Evolutionary conservation across 2,113 vertebrate species (phyloP).

Genomic region (Corythoichthys intestinalis): DNA sequence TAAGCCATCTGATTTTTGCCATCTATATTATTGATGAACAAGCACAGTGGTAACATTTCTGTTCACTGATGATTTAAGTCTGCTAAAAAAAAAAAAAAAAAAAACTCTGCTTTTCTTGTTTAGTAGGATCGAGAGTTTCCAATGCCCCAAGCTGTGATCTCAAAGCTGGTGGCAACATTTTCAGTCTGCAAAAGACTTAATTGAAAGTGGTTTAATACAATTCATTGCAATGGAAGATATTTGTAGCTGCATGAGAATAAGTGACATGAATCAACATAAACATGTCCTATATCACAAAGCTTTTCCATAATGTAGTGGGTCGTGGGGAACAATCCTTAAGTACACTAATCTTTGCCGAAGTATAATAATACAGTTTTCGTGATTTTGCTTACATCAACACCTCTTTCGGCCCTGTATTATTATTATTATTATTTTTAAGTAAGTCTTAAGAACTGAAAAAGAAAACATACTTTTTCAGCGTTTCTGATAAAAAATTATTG

Average conservation of each 20-base stretch:
- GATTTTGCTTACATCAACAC: too few relatives aligned
- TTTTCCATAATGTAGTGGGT: not conserved
- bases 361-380: too few relatives aligned
- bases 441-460: too few relatives aligned
- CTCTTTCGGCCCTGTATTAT: too few relatives aligned
- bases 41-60: constrained; percentile 8
- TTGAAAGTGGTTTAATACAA: constrained; percentile 13
- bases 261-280: not conserved
- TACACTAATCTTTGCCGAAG: too few relatives aligned
- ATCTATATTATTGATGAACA: not conserved
- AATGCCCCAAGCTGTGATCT: constrained; percentile 38
- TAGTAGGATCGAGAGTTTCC: constrained; percentile 40
- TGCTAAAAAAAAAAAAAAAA: too few relatives aligned
- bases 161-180: constrained; percentile 35
- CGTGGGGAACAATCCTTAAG: too few relatives aligned
- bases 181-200: constrained; percentile 37
- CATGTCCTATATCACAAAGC: not conserved
- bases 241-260: constrained; percentile 7
- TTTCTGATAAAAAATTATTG: too few relatives aligned
- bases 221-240: not conserved
- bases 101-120: constrained; percentile 7
- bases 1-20: not conserved
- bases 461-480: too few relatives aligned
- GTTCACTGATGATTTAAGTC: constrained; percentile 21
- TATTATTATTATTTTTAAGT: too few relatives aligned